Conservation (phyloP, 2,797 vertebrate genomes). For the Acanthurus tractus region DNA sequence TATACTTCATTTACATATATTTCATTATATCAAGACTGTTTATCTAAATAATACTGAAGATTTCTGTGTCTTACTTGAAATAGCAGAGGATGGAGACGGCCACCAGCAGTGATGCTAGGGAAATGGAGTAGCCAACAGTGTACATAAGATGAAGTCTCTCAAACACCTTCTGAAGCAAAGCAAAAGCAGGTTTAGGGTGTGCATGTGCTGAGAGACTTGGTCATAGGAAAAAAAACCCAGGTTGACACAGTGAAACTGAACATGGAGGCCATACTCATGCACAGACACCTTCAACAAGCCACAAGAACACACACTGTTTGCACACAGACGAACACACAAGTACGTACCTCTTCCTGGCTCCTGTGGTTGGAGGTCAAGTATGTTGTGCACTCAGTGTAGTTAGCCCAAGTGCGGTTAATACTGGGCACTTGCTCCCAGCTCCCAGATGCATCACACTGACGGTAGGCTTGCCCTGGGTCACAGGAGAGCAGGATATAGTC, state of each 20-base stretch:
- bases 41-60: background rate
- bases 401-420: slow-evolving; percentile 94
- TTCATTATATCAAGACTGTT: background rate
- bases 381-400: slow-evolving; percentile 91
- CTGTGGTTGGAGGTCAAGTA: slow-evolving; percentile 86
- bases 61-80: slow-evolving; percentile 89
- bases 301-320: background rate
- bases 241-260: background rate
- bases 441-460: slow-evolving; percentile 87
- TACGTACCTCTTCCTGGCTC: slow-evolving; percentile 86
- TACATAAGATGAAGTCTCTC: slow-evolving; percentile 92
- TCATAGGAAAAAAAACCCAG: background rate
- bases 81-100: slow-evolving; percentile 92
- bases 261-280: background rate
- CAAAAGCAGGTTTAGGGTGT: slow-evolving; percentile 17
- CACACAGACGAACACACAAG: background rate
- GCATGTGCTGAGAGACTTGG: background rate
- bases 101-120: slow-evolving; percentile 88
- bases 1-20: no score
- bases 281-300: background rate
- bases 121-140: slow-evolving; percentile 92
- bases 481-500: background rate
- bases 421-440: slow-evolving; percentile 89
- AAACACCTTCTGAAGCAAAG: slow-evolving; percentile 89
- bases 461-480: slow-evolving; percentile 88